Base-by-base conservation (phyloP, 1,140 invertebrate genomes). In the Neodiprion lecontei region DNA sequence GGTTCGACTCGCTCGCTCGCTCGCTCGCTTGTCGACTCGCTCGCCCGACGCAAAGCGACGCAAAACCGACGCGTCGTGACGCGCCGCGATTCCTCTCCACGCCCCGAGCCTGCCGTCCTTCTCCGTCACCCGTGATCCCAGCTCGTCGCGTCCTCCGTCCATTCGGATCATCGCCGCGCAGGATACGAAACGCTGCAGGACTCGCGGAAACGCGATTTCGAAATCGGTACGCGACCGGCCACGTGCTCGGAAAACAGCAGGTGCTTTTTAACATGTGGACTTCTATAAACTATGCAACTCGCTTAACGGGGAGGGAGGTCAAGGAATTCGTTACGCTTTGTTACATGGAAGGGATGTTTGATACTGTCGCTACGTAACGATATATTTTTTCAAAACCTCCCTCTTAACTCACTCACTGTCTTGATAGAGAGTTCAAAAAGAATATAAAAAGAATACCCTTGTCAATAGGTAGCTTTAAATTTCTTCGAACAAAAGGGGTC, bases 1-100 rank as follows among this genome's bases (percentile, higher is more conserved):
- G 75, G 79, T 76, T 82, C 72, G 11, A 74, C 76, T 73, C 75
- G 74, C 65, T 74, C 74, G 76, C 74, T 73, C 77, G 53, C 53
- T n/a, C 11, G n/a, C 53, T 61, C 53, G 53, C 53, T 79, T 77
- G 69, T 77, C 48, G 65, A 21, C 49, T 68, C 49, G 10, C 53
- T 67, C 73, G 28, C 73, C 76, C 65, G 61, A 14, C 12, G 61
- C 23, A 47, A 11, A 21, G 67, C 67, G 67, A 40, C 21, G 11
- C 7, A 21, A 11, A 47, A 47, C 67, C 21, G 21, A 47, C 21
- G 17, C 11, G 67, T 47, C 21, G 61, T 1, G 61, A 74, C 73
- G 75, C 67, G 69, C 70, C 72, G 72, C 77, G 12, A 5, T 75
- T 78, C 69, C 74, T 69, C 76, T 79, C 78, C 78, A 78, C 77